Evolutionary conservation across 2,888 invertebrate species (phyloP).

Genomic region (Calephelis perditalis): DNA sequence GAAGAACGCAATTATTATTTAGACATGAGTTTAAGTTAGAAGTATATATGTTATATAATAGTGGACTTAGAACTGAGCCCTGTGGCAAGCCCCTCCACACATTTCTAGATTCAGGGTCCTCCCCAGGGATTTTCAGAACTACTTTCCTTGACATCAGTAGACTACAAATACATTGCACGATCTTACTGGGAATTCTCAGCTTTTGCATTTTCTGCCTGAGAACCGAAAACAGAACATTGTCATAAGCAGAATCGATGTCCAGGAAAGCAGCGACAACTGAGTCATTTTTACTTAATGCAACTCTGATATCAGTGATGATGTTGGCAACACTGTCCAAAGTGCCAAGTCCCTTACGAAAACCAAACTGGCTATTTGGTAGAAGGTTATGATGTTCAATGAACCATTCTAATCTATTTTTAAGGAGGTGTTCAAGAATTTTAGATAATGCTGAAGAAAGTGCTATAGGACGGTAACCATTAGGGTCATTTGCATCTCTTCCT

Average conservation of each 20-base stretch:
- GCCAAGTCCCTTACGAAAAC: not conserved
- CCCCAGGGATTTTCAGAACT: not conserved
- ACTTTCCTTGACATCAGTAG: not conserved
- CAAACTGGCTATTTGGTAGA: not conserved
- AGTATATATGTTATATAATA: not conserved
- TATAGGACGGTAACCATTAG: not conserved
- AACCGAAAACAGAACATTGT: not conserved
- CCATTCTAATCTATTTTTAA: constrained; percentile 7
- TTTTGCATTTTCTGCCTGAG: not conserved
- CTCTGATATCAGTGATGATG: not conserved
- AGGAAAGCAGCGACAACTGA: not conserved
- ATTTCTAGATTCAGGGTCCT: not conserved
- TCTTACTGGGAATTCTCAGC: constrained; percentile 5
- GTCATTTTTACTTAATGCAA: not conserved
- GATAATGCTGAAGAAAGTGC: not conserved
- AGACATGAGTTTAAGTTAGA: not conserved
- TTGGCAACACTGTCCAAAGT: constrained; percentile 2
- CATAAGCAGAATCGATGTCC: not conserved
- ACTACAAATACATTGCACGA: not conserved
- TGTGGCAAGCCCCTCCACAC: not conserved
- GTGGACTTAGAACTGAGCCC: not conserved
- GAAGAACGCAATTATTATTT: not conserved
- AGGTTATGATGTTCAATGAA: not conserved
- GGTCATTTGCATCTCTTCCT: not conserved
- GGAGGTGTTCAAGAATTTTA: not conserved